phyloP scores from a whole-genome alignment of 2,797 vertebrate genomes.

The Liasis olivaceus region DNA sequence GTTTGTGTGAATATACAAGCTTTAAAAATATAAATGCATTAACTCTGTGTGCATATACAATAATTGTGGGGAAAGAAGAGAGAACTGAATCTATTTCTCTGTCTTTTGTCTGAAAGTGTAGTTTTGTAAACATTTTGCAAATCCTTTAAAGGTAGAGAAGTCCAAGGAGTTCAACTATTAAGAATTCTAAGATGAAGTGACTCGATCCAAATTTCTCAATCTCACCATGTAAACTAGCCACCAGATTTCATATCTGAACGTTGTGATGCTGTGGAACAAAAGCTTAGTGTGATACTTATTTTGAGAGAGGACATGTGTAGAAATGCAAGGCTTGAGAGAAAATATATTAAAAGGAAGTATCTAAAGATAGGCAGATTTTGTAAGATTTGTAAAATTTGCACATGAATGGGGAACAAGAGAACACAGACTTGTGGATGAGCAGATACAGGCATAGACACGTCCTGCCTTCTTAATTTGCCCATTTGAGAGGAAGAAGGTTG shows the following conservation, averaged over 20 bases:
- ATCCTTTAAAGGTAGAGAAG: not conserved
- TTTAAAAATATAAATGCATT: too few relatives aligned
- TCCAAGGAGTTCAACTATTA: not conserved
- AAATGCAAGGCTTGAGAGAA: not conserved
- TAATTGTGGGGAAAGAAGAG: too few relatives aligned
- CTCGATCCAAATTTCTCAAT: not conserved
- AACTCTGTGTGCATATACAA: too few relatives aligned
- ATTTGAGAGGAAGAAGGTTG: too few relatives aligned
- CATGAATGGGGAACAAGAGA: not conserved
- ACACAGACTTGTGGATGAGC: not conserved
- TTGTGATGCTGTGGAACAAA: not conserved
- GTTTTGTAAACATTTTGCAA: accelerated
- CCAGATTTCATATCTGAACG: not conserved
- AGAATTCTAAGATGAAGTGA: not conserved
- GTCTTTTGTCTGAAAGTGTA: too few relatives aligned
- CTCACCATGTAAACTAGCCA: not conserved
- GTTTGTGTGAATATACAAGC: too few relatives aligned
- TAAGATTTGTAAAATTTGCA: not conserved
- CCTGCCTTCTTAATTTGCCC: too few relatives aligned
- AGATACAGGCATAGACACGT: not conserved
- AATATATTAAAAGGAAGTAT: not conserved
- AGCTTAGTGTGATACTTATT: not conserved
- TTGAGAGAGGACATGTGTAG: too few relatives aligned
- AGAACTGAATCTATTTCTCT: too few relatives aligned
- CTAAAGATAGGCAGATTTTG: not conserved